Conservation (phyloP, 2,888 invertebrate species). For the Andrena dorsata region DNA sequence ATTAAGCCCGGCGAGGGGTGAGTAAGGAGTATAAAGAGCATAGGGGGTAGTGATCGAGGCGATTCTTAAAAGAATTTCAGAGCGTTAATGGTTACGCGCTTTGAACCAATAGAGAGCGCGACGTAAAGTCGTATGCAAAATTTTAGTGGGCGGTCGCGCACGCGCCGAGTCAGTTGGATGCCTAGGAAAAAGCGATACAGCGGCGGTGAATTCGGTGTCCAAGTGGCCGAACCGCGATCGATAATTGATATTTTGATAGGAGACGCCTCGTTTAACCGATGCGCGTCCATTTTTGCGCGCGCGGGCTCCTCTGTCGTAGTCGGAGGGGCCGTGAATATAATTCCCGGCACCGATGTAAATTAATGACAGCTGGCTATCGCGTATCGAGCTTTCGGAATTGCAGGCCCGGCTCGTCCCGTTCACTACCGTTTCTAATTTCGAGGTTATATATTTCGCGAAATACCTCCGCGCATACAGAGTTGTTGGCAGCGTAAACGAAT, state of each 20-base stretch:
- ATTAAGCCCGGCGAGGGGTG: slow-evolving; percentile 60
- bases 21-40: not conserved
- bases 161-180: not conserved
- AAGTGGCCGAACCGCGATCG: slow-evolving; percentile 29
- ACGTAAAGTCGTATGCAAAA: slow-evolving; percentile 49
- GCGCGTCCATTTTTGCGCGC: slow-evolving; percentile 13
- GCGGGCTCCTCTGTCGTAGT: slow-evolving; percentile 4
- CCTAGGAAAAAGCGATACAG: slow-evolving; percentile 23
- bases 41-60: not conserved
- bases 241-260: slow-evolving; percentile 60
- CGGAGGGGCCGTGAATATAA: slow-evolving; percentile 43
- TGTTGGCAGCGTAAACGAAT: slow-evolving; percentile 25
- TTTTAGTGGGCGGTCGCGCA: slow-evolving; percentile 26
- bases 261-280: slow-evolving; percentile 13
- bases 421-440: slow-evolving; percentile 48
- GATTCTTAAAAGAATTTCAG: not conserved
- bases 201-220: not conserved
- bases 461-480: slow-evolving; percentile 20
- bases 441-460: slow-evolving; percentile 11
- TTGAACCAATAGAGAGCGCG: not conserved
- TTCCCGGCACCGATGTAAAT: slow-evolving; percentile 62
- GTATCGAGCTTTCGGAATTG: slow-evolving; percentile 35
- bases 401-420: slow-evolving; percentile 6
- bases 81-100: not conserved
- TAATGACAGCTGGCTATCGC: slow-evolving; percentile 43